Evolutionary conservation across 2,888 invertebrate genomes (phyloP).

Genomic region (Brachycybe producta): DNA sequence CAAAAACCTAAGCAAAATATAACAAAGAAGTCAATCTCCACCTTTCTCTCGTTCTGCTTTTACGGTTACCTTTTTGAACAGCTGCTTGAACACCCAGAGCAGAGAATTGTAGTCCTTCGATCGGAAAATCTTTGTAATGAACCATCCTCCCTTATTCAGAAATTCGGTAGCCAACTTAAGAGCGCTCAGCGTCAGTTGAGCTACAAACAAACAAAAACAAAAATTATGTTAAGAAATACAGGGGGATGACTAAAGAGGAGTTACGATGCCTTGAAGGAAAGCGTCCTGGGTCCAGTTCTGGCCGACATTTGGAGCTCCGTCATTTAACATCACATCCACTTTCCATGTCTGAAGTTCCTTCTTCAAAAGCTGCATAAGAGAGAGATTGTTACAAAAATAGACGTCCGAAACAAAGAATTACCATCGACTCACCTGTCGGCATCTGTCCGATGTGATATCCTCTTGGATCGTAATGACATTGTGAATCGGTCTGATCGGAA

Average conservation of each 20-base stretch:
- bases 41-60: too few species aligned
- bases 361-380: constrained; percentile 1
- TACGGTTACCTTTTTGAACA: constrained; percentile 76
- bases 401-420: neutral
- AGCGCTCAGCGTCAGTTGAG: constrained; percentile 79
- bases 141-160: constrained; percentile 83
- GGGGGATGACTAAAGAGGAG: neutral
- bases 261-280: constrained; percentile 57
- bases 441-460: constrained; percentile 95
- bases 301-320: constrained; percentile 95
- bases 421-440: constrained; percentile 37
- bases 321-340: constrained; percentile 90
- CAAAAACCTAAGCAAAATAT: constrained; percentile 55
- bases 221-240: neutral
- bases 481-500: constrained; percentile 77
- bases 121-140: constrained; percentile 95
- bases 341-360: constrained; percentile 72
- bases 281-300: constrained; percentile 96
- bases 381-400: too few species aligned
- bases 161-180: constrained; percentile 83
- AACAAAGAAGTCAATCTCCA: constrained; percentile 3
- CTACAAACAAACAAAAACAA: constrained; percentile 30
- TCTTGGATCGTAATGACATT: constrained; percentile 80
- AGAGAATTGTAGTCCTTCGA: constrained; percentile 95
- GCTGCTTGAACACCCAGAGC: constrained; percentile 87